A percentile compares a stretch with the other conserved stretches of the same genome.
Conservation (phyloP, 1,140 invertebrate genomes). For the Pemphigus obesinymphae region DNA sequence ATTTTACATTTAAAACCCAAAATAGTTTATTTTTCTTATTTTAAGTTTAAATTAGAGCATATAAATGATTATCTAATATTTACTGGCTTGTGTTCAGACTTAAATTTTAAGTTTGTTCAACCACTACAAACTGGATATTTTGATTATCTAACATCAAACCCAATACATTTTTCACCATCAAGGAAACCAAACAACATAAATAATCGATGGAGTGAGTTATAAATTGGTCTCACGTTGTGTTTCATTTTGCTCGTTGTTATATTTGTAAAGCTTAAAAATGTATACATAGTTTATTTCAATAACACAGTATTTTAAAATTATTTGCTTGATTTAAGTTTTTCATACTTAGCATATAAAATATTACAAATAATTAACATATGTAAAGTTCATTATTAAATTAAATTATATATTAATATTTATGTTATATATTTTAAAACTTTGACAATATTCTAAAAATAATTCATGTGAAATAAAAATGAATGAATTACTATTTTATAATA, state of each 20-base stretch:
- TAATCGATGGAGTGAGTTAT: constrained; percentile 36
- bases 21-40: no score
- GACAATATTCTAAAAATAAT: no score
- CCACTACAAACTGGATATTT: constrained; percentile 22
- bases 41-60: no score
- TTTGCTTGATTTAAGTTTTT: neutral
- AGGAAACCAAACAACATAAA: constrained; percentile 37
- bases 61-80: neutral
- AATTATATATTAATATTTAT: no score
- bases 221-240: neutral
- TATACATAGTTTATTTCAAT: neutral
- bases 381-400: neutral
- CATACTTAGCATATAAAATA: neutral
- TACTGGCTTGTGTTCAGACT: constrained; percentile 24
- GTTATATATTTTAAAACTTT: no score
- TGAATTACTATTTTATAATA: no score
- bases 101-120: constrained; percentile 36
- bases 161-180: constrained; percentile 36
- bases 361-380: neutral
- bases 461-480: no score
- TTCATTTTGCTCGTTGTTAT: neutral
- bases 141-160: constrained; percentile 35
- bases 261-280: neutral
- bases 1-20: no score
- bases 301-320: neutral